These are phyloP conservation scores for Eulemur macaco DNA, from an alignment of 2,113 vertebrate genomes.

Conservation along the genomic window DNA sequence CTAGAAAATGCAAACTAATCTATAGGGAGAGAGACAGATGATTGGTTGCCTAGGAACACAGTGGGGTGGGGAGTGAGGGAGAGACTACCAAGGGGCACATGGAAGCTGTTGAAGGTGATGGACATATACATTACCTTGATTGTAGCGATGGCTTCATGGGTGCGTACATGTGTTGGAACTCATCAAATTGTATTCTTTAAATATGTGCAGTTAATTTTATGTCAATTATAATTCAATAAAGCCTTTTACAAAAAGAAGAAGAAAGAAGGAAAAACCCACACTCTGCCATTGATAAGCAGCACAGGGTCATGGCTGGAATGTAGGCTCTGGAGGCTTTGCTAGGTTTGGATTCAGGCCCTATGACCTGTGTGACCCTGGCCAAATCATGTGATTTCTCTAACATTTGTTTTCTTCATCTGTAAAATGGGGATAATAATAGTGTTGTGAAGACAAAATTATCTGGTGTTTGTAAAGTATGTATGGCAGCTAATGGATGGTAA, in stretches of 20 bases:
- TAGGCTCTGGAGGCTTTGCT: not conserved
- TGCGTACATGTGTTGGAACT: not conserved
- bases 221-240: constrained; percentile 37
- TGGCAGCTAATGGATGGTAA: not conserved
- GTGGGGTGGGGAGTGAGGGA: not conserved
- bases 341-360: not conserved
- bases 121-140: constrained; percentile 24
- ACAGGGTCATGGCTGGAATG: not conserved
- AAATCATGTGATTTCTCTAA: not conserved
- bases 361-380: not conserved
- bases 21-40: constrained; percentile 28
- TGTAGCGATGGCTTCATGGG: not conserved
- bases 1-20: constrained; percentile 48
- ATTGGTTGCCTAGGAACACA: constrained; percentile 36
- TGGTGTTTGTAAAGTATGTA: constrained; percentile 10
- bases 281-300: not conserved
- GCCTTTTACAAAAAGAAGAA: not conserved
- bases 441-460: not conserved
- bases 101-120: not conserved
- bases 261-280: not conserved
- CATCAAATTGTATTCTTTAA: constrained; percentile 2
- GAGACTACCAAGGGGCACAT: not conserved
- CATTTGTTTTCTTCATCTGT: not conserved
- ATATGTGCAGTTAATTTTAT: not conserved
- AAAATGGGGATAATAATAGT: not conserved